Evolutionary conservation across 2,113 vertebrate genomes (phyloP), one percentile per base, ranked within the genome.

Genomic region (Dermatemys mawii): DNA sequence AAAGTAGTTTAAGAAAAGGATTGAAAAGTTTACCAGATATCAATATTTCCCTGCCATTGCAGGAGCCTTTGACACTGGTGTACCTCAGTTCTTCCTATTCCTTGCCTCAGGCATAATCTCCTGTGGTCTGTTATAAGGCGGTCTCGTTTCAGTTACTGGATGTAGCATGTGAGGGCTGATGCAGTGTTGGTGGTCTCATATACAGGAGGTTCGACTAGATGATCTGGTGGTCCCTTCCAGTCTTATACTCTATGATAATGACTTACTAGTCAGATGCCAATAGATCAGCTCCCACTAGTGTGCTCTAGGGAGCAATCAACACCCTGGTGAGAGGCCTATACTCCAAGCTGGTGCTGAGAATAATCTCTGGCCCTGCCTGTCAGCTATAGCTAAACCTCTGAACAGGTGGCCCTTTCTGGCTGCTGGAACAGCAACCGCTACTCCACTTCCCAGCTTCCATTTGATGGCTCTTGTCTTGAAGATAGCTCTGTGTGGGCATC

Each of bases 401-500:
- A 35, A 60, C 12, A 60, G 57, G 57, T 60, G 2, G 29, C 57
- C 57, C 57, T 12, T 27, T 29, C 26, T 57, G 55, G 55, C 27
- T 60, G 29, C 57, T 60, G 27, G 57, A 60, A 60, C 19, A 14
- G 57, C 57, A 60, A 14, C 57, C 13, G 16, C 60, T n/a, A n/a
- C 17, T 67, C 2, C 60, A 67, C 2, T 0, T 70, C 88, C 49
- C 81, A 16, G 81, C 85, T 81, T 51, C 53, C 0, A 1, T 83
- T 3, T 0, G 0, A 0, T 1, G 7, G 54, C 4, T 55, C 17
- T 41, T 35, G 60, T 51, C 79, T 5, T 0, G 6, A 1, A 50
- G 70, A 83, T 86, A 80, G 81, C 51, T 81, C 89, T 81, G 1
- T 0, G 22, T 41, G 78, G 78, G 19, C 49, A 10, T 0, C 0